Percentiles rank a stretch among this genome's conserved stretches.
phyloP scores from a whole-genome alignment of 2,888 invertebrate genomes.

The Cephus pulcher region DNA sequence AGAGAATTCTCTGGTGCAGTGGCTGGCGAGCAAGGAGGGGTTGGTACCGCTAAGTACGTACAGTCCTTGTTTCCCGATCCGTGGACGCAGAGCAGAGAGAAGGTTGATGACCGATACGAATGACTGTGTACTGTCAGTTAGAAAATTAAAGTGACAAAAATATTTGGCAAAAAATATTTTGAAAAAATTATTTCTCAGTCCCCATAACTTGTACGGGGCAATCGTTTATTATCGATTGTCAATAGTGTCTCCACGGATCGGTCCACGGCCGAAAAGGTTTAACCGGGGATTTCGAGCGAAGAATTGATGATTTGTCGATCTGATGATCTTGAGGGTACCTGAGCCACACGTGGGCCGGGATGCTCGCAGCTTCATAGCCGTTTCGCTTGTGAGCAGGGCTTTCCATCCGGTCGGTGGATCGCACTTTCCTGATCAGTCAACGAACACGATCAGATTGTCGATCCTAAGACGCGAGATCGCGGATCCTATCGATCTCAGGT shows the following conservation, averaged over 20 bases:
- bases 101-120: no score
- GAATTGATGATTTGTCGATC: conserved; percentile 22
- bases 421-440: conserved; percentile 68
- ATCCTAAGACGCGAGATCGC: conserved; percentile 38
- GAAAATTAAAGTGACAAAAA: no score
- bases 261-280: neutral
- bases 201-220: no score
- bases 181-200: no score
- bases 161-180: no score
- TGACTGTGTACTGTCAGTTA: no score
- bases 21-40: conserved; percentile 61
- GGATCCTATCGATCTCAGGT: neutral
- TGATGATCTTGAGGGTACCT: conserved; percentile 61
- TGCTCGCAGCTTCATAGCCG: conserved; percentile 64
- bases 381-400: conserved; percentile 62
- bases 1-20: conserved; percentile 51
- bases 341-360: conserved; percentile 64
- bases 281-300: conserved; percentile 7
- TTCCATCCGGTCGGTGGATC: conserved; percentile 71
- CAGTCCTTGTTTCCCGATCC: no score
- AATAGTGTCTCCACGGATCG: neutral
- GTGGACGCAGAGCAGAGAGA: no score
- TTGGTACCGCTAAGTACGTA: conserved; percentile 47
- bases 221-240: neutral
- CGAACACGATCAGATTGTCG: conserved; percentile 44